These are phyloP conservation scores for Macaca fascicularis DNA, from an alignment of 2,113 vertebrate species.

Conservation along the genomic window T2T-MFA8v1.1 NC_088377.1:87130501-87131000, in stretches of 20 bases:
- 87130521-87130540: background rate
- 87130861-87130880: background rate
- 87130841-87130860: background rate
- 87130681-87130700: background rate
- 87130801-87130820: background rate
- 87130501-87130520: background rate
- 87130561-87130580: background rate
- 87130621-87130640: background rate
- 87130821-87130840: background rate
- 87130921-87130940: background rate
- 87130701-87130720: background rate
- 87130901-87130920: background rate
- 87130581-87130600: slow-evolving; percentile 3
- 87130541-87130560: background rate
- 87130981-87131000: background rate
- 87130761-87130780: too few species aligned
- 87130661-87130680: background rate
- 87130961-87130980: background rate
- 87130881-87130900: background rate
- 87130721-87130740: background rate
- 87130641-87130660: background rate
- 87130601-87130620: background rate
- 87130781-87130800: background rate
- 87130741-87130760: background rate
- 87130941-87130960: background rate